Percentiles rank a stretch among this genome's conserved stretches.
Evolutionary conservation across 2,797 vertebrate species (phyloP).

Genomic region (Protosalanx chinensis): DNA sequence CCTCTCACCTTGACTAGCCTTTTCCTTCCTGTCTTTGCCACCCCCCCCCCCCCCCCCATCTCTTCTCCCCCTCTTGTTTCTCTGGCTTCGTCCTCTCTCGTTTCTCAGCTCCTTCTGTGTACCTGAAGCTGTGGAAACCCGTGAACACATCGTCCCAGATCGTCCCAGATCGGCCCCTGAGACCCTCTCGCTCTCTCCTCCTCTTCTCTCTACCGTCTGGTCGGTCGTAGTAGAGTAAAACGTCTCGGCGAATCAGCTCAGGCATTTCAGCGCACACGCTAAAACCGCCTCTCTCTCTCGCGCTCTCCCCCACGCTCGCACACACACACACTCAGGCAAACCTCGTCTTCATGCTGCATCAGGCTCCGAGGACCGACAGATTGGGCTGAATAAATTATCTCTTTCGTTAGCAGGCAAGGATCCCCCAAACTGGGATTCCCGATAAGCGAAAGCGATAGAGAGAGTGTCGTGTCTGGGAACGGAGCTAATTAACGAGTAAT

Average conservation of each 20-base stretch:
- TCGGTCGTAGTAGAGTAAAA: constrained; percentile 20
- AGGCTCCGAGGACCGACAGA: constrained; percentile 56
- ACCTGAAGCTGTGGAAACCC: neutral
- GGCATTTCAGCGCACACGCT: constrained; percentile 18
- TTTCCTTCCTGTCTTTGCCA: no score
- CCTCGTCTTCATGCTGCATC: constrained; percentile 4
- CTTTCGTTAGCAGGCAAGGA: constrained; percentile 57
- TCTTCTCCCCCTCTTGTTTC: neutral
- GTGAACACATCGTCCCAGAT: neutral
- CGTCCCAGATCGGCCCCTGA: no score
- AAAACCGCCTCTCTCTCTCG: neutral
- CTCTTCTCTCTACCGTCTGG: neutral
- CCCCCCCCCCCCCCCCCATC: neutral
- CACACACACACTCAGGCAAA: constrained; percentile 17
- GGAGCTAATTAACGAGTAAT: constrained; percentile 62
- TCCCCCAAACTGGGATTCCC: constrained; percentile 56
- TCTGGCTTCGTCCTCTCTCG: neutral
- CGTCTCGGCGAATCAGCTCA: constrained; percentile 40
- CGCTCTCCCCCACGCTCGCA: neutral
- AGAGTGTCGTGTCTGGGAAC: constrained; percentile 34
- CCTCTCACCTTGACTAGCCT: no score
- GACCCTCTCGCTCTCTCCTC: no score
- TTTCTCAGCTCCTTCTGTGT: neutral
- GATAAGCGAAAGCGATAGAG: constrained; percentile 60
- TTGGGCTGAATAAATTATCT: constrained; percentile 68